Evolutionary conservation across 1,140 invertebrate genomes (phyloP).

Genomic region (Zaprionus kolodkinae): DNA sequence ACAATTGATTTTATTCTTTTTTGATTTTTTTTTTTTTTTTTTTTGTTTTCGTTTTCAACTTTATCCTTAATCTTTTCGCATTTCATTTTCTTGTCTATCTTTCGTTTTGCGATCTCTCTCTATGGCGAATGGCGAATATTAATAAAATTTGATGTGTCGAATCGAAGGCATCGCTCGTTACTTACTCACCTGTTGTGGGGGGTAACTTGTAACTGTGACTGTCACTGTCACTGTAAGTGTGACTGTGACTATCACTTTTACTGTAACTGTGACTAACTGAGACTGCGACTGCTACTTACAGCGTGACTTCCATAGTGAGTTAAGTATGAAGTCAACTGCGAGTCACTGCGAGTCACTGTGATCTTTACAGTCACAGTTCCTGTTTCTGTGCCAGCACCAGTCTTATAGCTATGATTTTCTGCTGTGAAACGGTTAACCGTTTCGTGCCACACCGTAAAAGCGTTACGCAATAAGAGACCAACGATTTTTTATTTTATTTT

Average conservation of each 20-base stretch:
- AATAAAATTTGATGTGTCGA: constrained; percentile 66
- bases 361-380: neutral
- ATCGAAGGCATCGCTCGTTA: constrained; percentile 8
- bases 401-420: neutral
- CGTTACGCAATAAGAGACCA: neutral
- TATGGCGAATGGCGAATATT: constrained; percentile 25
- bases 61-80: constrained; percentile 2
- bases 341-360: neutral
- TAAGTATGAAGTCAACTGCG: too few relatives aligned
- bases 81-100: neutral
- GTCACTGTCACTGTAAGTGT: too few relatives aligned
- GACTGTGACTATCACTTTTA: neutral
- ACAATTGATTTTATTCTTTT: too few relatives aligned
- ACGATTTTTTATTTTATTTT: constrained; percentile 3
- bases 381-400: neutral
- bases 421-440: constrained; percentile 33
- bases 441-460: constrained; percentile 1
- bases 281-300: neutral
- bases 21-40: neutral
- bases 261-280: neutral
- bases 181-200: neutral
- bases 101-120: neutral
- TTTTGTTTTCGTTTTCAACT: constrained; percentile 6
- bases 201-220: neutral
- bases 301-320: neutral